phyloP scores from a whole-genome alignment of 2,797 vertebrate species.

The Cheirogaleus major region DNA sequence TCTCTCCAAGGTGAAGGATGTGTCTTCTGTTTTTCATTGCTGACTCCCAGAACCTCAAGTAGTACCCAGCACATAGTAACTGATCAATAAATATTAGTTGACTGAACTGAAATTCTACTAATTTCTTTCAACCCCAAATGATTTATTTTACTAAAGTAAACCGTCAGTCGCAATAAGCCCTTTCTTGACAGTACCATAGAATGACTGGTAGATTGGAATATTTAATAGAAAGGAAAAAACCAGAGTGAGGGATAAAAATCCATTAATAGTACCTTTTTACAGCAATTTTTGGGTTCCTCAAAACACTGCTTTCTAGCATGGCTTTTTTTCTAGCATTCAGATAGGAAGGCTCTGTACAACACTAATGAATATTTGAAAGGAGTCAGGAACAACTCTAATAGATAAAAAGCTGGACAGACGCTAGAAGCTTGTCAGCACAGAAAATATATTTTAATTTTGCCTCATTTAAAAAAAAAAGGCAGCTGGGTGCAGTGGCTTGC shows the following conservation, averaged over 20 bases:
- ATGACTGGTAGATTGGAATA: not conserved
- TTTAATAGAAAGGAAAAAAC: not conserved
- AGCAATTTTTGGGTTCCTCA: not conserved
- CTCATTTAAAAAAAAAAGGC: not conserved
- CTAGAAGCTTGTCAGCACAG: not conserved
- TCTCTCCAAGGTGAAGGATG: not conserved
- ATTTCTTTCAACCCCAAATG: constrained; percentile 11
- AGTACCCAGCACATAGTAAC: not conserved
- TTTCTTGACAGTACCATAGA: not conserved
- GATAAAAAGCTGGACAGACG: not conserved
- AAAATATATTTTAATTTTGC: not conserved
- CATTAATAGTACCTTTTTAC: not conserved
- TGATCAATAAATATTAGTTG: not conserved
- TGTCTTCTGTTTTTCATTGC: not conserved
- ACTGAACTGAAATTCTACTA: not conserved
- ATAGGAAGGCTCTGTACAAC: not conserved
- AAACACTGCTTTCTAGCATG: not conserved
- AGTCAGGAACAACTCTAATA: not conserved
- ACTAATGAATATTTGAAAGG: not conserved
- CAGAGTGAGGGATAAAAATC: not conserved
- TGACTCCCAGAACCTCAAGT: not conserved
- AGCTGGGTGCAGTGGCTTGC: not conserved
- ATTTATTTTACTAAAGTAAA: not conserved
- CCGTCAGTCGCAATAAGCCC: not conserved
- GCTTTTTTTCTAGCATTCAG: not conserved